A percentile compares a stretch with the other conserved stretches of the same genome.
Conservation (phyloP, 2,888 invertebrate species). For the Abrostola triplasia region DNA sequence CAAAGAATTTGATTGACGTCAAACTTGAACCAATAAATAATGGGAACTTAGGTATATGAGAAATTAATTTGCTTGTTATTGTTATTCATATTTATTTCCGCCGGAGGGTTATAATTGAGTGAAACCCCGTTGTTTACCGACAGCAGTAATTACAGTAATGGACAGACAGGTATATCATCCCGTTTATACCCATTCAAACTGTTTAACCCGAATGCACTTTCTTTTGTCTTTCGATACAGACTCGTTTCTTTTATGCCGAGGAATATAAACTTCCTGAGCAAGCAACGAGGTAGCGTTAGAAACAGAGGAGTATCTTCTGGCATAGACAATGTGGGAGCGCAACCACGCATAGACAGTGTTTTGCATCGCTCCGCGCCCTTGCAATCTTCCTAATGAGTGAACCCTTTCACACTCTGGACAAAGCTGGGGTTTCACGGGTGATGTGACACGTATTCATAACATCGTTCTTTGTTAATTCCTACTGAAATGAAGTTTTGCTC, state of each 20-base stretch:
- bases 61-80: no score
- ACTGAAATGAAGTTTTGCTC: slow-evolving; percentile 70
- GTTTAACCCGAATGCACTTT: slow-evolving; percentile 80
- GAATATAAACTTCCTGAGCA: slow-evolving; percentile 79
- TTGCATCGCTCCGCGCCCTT: slow-evolving; percentile 77
- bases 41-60: background rate
- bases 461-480: slow-evolving; percentile 76
- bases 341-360: slow-evolving; percentile 78
- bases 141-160: slow-evolving; percentile 75
- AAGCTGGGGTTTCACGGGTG: slow-evolving; percentile 85
- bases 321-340: slow-evolving; percentile 76
- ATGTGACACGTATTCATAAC: slow-evolving; percentile 82
- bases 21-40: background rate
- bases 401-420: slow-evolving; percentile 86
- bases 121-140: background rate
- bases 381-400: slow-evolving; percentile 89
- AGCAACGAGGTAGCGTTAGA: slow-evolving; percentile 69
- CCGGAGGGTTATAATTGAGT: no score
- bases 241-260: slow-evolving; percentile 73
- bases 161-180: slow-evolving; percentile 60
- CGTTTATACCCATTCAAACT: slow-evolving; percentile 69
- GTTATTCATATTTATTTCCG: no score
- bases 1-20: slow-evolving; percentile 30
- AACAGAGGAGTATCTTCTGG: slow-evolving; percentile 70
- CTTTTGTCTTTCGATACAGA: slow-evolving; percentile 70